Conservation (phyloP, 2,888 invertebrate genomes). For the Lasioglossum malachurum region DNA sequence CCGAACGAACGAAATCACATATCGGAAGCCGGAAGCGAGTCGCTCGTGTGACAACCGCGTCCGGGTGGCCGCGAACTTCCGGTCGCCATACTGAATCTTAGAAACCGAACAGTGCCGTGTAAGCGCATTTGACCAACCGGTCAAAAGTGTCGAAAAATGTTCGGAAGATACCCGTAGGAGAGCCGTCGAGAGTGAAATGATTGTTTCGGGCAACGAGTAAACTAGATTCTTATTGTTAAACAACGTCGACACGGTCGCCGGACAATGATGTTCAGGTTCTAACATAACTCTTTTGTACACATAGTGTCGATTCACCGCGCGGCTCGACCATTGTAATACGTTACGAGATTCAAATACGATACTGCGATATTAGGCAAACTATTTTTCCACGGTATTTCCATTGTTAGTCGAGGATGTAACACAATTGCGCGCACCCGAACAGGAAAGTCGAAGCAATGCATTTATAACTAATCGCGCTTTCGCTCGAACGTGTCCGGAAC, state of each 20-base stretch:
- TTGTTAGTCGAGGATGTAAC: constrained; percentile 41
- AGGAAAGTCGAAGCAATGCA: constrained; percentile 53
- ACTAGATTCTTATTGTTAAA: constrained; percentile 22
- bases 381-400: constrained; percentile 71
- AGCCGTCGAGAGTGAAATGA: not conserved
- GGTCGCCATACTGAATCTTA: constrained; percentile 5
- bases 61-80: constrained; percentile 6
- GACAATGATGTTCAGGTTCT: constrained; percentile 29
- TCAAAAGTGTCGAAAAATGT: constrained; percentile 2
- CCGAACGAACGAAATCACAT: constrained; percentile 53
- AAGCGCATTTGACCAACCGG: not conserved
- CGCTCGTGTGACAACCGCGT: not conserved
- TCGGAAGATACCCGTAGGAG: not conserved
- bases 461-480: constrained; percentile 49
- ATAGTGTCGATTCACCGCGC: constrained; percentile 38
- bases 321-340: constrained; percentile 18
- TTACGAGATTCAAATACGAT: constrained; percentile 24
- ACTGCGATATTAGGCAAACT: constrained; percentile 63
- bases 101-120: not conserved
- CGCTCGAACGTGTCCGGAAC: not conserved
- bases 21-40: constrained; percentile 52
- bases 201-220: constrained; percentile 32
- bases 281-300: constrained; percentile 41
- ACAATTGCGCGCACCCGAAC: constrained; percentile 30
- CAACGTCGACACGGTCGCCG: constrained; percentile 1